Percentiles rank a stretch among this genome's conserved stretches.
Conservation (phyloP, 2,797 vertebrate genomes). For the Sebastes aleutianus region DNA sequence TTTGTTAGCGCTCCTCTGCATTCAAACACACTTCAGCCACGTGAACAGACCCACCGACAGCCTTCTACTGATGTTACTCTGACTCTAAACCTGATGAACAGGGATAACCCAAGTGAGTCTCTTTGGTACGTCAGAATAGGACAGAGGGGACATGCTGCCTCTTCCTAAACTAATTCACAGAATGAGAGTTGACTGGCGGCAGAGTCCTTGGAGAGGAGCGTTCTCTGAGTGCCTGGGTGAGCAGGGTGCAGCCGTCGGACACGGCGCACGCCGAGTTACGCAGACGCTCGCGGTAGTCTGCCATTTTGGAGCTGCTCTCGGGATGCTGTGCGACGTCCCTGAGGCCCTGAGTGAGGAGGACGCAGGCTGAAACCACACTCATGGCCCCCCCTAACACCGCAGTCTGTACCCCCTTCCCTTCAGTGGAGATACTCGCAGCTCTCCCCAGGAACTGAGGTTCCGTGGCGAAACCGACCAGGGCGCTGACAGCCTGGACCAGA, state of each 20-base stretch:
- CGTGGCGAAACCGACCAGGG: conserved; percentile 95
- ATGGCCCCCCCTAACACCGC: conserved; percentile 97
- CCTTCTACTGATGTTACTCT: conserved; percentile 53
- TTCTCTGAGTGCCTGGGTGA: conserved; percentile 98
- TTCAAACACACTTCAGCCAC: conserved; percentile 10
- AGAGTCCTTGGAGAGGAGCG: conserved; percentile 97
- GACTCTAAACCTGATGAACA: conserved; percentile 63
- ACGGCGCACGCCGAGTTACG: conserved; percentile 95
- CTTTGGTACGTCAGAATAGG: conserved; percentile 86
- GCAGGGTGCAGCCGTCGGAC: conserved; percentile 96
- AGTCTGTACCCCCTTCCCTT: conserved; percentile 97
- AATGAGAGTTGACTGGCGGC: conserved; percentile 97
- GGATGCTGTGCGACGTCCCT: conserved; percentile 97
- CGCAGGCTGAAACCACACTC: conserved; percentile 98
- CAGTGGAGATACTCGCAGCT: conserved; percentile 88
- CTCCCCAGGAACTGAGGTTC: conserved; percentile 97
- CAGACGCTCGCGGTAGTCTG: conserved; percentile 94
- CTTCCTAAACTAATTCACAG: conserved; percentile 91
- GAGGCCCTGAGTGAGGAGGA: conserved; percentile 98
- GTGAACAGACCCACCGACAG: conserved; percentile 19
- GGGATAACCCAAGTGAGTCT: conserved; percentile 80
- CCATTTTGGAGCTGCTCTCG: conserved; percentile 94
- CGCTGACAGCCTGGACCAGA: conserved; percentile 92
- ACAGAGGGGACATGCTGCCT: conserved; percentile 38
- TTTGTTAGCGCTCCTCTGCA: conserved; percentile 31